These are phyloP conservation scores for Dorcus parallelipipedus DNA, from an alignment of 2,888 invertebrate species.

Conservation along the genomic window DNA sequence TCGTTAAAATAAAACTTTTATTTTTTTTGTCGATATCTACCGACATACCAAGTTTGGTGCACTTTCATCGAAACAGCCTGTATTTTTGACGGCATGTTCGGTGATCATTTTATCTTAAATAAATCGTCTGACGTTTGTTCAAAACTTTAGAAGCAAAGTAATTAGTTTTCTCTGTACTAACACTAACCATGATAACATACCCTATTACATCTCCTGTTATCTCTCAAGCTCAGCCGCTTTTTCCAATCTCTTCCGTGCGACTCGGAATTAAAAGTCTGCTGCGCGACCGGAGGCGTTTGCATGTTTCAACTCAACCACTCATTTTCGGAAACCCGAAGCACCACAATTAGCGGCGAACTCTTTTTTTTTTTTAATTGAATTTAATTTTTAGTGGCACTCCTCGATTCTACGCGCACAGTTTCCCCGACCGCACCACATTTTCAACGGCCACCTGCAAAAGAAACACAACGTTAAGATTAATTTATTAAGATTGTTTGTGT, in stretches of 20 bases:
- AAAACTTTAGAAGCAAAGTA: not conserved
- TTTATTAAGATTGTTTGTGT: too few relatives aligned
- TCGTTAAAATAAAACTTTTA: too few relatives aligned
- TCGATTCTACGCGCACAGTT: too few relatives aligned
- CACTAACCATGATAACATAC: slow-evolving; percentile 19
- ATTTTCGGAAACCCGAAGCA: not conserved
- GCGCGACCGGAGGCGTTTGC: slow-evolving; percentile 10
- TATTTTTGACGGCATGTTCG: not conserved
- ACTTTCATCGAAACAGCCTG: not conserved
- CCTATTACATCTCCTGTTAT: slow-evolving; percentile 29
- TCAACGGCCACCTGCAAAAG: too few relatives aligned
- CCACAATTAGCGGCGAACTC: not conserved
- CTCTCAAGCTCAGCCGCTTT: slow-evolving; percentile 31
- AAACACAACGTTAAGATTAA: too few relatives aligned
- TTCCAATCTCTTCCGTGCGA: slow-evolving; percentile 29
- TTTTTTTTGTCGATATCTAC: too few relatives aligned
- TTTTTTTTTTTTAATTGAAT: not conserved
- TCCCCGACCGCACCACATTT: too few relatives aligned
- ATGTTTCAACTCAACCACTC: slow-evolving; percentile 2
- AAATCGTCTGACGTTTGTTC: not conserved
- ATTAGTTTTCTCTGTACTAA: not conserved
- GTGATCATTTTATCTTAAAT: not conserved
- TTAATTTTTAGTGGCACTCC: not conserved
- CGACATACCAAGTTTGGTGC: too few relatives aligned
- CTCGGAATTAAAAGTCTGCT: slow-evolving; percentile 5